A percentile compares a stretch with the other conserved stretches of the same genome.
Evolutionary conservation across 2,113 vertebrate genomes (phyloP).

Genomic region (Patagioenas fasciata): DNA sequence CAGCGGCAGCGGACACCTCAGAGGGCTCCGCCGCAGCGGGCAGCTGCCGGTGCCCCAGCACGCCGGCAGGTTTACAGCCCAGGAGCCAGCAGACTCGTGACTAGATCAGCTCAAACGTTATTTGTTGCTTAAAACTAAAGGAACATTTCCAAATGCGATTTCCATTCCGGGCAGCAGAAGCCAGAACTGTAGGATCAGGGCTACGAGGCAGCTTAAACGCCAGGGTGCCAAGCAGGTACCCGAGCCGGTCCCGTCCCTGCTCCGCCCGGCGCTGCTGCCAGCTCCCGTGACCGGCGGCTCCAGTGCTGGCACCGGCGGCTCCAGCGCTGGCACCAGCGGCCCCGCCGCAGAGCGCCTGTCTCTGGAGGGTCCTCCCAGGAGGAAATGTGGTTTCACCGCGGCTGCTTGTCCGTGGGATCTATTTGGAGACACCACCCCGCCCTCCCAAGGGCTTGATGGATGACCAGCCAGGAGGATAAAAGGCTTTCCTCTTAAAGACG

Average conservation of each 20-base stretch:
- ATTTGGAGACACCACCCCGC: slow-evolving; percentile 50
- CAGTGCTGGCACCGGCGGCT: neutral
- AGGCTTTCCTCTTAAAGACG: slow-evolving; percentile 75
- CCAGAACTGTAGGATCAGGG: neutral
- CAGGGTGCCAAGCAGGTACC: neutral
- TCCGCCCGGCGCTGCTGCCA: neutral
- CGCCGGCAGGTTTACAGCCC: neutral
- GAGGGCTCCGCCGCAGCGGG: neutral
- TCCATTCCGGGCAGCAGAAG: neutral
- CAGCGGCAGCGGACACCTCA: neutral
- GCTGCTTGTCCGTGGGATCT: slow-evolving; percentile 54
- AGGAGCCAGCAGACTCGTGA: neutral
- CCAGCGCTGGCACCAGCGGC: neutral
- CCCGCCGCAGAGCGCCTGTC: slow-evolving; percentile 15
- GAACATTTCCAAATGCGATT: neutral
- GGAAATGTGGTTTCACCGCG: slow-evolving; percentile 55
- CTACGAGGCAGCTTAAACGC: neutral
- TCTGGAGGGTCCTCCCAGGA: slow-evolving; percentile 45
- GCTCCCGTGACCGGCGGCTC: slow-evolving; percentile 5
- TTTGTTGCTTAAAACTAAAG: neutral
- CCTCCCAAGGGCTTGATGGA: slow-evolving; percentile 43
- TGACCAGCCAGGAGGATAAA: slow-evolving; percentile 69
- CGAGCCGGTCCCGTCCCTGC: neutral
- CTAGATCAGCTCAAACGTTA: neutral
- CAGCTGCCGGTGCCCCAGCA: neutral